Percentiles rank a stretch among this genome's conserved stretches.
These are phyloP conservation scores for Epinephelus awoara DNA, from an alignment of 2,797 vertebrate species.

Conservation along the genomic window DNA sequence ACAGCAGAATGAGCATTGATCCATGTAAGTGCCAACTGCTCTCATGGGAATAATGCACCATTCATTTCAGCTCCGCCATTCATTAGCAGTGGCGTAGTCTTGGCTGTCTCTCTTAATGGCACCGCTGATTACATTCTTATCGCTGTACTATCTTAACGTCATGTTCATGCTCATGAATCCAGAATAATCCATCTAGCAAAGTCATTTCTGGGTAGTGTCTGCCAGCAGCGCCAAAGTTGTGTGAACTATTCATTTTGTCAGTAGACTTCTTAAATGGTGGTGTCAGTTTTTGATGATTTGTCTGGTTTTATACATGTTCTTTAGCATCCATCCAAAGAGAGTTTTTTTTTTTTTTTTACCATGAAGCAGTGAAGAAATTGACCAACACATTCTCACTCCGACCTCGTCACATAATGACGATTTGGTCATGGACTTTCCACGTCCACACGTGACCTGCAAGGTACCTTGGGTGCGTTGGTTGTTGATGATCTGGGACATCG, in stretches of 20 bases:
- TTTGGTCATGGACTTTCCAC: no score
- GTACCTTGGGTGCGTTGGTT: no score
- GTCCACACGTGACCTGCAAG: no score
- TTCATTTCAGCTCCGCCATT: conserved; percentile 44
- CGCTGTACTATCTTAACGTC: conserved; percentile 21
- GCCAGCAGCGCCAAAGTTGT: conserved; percentile 5
- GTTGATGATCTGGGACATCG: no score
- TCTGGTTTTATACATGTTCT: background rate
- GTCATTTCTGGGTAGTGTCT: conserved; percentile 24
- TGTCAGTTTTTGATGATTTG: background rate
- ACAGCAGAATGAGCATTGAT: conserved; percentile 20
- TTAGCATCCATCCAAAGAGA: no score
- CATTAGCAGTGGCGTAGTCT: conserved; percentile 31
- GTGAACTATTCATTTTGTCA: background rate
- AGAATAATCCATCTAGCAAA: conserved; percentile 45
- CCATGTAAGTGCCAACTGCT: conserved; percentile 25
- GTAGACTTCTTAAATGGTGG: background rate
- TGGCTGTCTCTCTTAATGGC: conserved; percentile 13
- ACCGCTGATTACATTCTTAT: conserved; percentile 45
- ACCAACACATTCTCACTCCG: no score
- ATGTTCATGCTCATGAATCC: conserved; percentile 30
- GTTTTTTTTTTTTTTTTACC: no score
- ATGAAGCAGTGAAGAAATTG: no score
- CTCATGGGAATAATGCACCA: conserved; percentile 34
- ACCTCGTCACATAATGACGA: no score